Conservation (phyloP, 2,888 invertebrate species). For the Itoplectis maculator region DNA sequence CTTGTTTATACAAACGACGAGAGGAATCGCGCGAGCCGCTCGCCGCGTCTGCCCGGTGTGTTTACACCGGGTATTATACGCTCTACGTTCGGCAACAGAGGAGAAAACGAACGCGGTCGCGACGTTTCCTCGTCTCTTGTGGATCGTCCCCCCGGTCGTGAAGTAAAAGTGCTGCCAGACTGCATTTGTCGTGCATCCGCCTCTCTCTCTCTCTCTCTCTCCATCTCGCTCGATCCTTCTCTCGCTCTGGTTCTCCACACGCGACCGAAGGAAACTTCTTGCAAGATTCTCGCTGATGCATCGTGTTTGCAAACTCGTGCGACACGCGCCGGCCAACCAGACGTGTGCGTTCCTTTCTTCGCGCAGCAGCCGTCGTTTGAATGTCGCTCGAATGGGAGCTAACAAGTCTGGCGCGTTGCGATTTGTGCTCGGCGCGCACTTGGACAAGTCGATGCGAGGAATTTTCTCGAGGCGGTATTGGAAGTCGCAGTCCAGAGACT, state of each 20-base stretch:
- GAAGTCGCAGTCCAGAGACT: not conserved
- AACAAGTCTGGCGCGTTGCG: not conserved
- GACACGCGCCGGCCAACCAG: not conserved
- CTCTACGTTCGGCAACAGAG: not conserved
- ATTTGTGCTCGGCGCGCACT: not conserved
- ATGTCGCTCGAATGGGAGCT: not conserved
- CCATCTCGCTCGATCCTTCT: too few relatives aligned
- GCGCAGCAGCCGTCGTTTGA: not conserved
- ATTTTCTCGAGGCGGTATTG: not conserved
- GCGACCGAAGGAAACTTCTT: conserved; percentile 3
- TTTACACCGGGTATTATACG: conserved; percentile 20
- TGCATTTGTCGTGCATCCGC: conserved; percentile 1
- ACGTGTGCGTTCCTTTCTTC: not conserved
- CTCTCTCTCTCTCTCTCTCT: too few relatives aligned
- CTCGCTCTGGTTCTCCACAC: not conserved
- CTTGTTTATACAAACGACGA: conserved; percentile 53
- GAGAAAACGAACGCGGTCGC: conserved; percentile 33
- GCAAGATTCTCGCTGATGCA: conserved; percentile 10
- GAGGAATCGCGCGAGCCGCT: conserved; percentile 26
- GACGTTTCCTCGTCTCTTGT: conserved; percentile 33
- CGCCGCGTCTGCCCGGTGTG: conserved; percentile 5
- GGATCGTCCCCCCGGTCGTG: conserved; percentile 1
- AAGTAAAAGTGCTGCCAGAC: conserved; percentile 35
- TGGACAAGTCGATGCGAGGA: not conserved
- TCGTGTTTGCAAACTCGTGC: conserved; percentile 5